Evolutionary conservation across 2,113 vertebrate genomes (phyloP), one percentile per base, ranked within the genome.

Genomic region (Lontra canadensis): DNA sequence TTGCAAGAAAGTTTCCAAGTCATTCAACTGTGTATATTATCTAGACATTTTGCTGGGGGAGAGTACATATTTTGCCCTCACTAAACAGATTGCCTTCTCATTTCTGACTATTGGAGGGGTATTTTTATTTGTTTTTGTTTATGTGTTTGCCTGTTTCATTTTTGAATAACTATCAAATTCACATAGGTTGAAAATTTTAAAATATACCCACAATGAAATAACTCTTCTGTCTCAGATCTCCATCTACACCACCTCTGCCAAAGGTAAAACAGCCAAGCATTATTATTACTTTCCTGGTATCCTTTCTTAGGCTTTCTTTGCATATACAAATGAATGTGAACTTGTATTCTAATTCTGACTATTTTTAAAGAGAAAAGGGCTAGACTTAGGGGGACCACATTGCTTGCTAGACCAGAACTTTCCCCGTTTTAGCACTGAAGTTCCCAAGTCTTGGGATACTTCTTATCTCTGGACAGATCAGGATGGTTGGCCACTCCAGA

Each of bases 1-100:
- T 90, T 95, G n/a, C 52, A 83, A 96, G 80, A 67, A 96, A 83
- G 36, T 92, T 92, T 87, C 81, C 36, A 95, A 91, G 59, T 26
- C 21, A 69, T 67, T 95, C 69, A 85, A 63, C 39, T 88, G 10
- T 31, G 59, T 67, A 39, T 76, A 85, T 92, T 69, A 88, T 26
- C 14, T 82, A 74, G n/a, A 57, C 61, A 57, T 15, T 59, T 85
- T 74, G 39, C 55, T 67, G 87, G 67, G 39, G 65, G 65, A 94
- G 67, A 74, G 3, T 74, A 83, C 21, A 73, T 90, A 86, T 79
- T 80, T 57, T 9, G 31, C 12, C 17, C 20, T 11, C 55, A 47
- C n/a, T 69, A 52, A 76, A 31, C 12, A 90, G 55, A 65, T 42
- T 59, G 25, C n/a, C 8, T 79, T 89, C 80, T 84, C 6, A 36